phyloP scores from a whole-genome alignment of 2,113 vertebrate species.

The Rhabdomys dilectus region DNA sequence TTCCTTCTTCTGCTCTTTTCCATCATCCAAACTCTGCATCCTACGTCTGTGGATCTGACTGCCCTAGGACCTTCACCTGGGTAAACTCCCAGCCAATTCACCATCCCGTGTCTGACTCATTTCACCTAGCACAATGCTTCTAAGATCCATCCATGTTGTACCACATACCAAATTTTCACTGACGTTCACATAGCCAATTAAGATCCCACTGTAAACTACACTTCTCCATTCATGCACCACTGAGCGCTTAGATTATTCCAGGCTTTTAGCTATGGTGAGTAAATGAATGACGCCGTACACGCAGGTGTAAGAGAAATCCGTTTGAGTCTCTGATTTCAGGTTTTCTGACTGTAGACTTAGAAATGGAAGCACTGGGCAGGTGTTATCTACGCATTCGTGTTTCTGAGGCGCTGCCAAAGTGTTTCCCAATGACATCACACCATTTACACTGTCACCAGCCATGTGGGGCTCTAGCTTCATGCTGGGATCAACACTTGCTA shows the following conservation, averaged over 20 bases:
- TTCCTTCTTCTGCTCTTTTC: no score
- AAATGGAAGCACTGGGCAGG: neutral
- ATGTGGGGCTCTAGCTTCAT: rapidly evolving
- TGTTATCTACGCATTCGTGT: neutral
- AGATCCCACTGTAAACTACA: neutral
- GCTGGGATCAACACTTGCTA: neutral
- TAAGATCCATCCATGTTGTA: neutral
- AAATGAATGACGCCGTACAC: no score
- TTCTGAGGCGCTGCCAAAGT: neutral
- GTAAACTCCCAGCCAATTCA: neutral
- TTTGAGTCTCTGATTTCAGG: neutral
- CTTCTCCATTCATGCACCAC: neutral
- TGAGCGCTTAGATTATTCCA: neutral
- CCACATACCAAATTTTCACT: neutral
- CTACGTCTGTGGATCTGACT: neutral
- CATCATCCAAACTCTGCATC: neutral
- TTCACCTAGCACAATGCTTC: neutral
- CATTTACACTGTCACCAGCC: neutral
- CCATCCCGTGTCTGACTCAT: neutral
- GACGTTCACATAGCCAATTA: neutral
- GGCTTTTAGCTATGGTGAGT: neutral
- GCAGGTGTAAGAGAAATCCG: rapidly evolving
- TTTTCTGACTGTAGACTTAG: neutral
- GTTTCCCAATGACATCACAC: neutral
- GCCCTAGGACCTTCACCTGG: neutral